Percentiles rank a stretch among this genome's conserved stretches.
These are phyloP conservation scores for Acrocyrtus sp. DNA, from an alignment of 2,888 invertebrate species.

Conservation along the genomic window DNA sequence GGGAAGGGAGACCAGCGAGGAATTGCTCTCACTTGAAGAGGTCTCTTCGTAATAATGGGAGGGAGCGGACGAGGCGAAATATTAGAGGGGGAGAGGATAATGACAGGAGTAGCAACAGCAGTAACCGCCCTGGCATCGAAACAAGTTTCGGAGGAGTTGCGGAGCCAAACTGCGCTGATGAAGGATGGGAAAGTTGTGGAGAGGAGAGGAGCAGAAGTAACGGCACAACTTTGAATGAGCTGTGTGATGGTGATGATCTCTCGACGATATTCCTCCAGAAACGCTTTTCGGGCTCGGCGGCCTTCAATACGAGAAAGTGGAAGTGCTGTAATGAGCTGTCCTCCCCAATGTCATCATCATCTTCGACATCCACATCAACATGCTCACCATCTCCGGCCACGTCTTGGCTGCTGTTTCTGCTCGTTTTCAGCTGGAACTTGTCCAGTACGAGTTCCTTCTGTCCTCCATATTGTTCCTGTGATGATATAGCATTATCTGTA, in stretches of 20 bases:
- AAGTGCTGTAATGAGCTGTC: slow-evolving; percentile 38
- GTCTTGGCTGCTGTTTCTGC: slow-evolving; percentile 45
- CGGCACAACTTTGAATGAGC: slow-evolving; percentile 30
- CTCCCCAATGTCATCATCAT: slow-evolving; percentile 20
- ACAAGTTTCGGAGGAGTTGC: slow-evolving; percentile 34
- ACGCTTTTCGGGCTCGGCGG: slow-evolving; percentile 18
- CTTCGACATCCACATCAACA: background rate
- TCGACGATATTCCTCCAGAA: slow-evolving; percentile 20
- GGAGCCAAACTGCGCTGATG: too few species aligned
- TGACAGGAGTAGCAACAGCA: background rate
- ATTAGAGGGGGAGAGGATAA: slow-evolving; percentile 16
- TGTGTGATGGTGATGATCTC: slow-evolving; percentile 5
- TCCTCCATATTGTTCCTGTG: slow-evolving; percentile 58
- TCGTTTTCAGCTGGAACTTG: slow-evolving; percentile 52
- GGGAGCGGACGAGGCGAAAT: background rate
- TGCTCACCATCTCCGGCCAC: slow-evolving; percentile 7
- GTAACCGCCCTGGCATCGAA: slow-evolving; percentile 19
- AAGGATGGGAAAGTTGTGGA: too few species aligned
- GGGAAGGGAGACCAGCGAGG: slow-evolving; percentile 17
- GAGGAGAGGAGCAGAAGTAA: slow-evolving; percentile 30
- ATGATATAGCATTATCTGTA: slow-evolving; percentile 57
- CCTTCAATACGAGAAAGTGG: slow-evolving; percentile 27
- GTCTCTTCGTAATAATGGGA: too few species aligned
- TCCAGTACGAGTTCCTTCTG: slow-evolving; percentile 59
- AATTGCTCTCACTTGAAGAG: too few species aligned